These are phyloP conservation scores for Catamblyrhynchus diadema DNA, from an alignment of 2,797 vertebrate species.

Conservation along the genomic window DNA sequence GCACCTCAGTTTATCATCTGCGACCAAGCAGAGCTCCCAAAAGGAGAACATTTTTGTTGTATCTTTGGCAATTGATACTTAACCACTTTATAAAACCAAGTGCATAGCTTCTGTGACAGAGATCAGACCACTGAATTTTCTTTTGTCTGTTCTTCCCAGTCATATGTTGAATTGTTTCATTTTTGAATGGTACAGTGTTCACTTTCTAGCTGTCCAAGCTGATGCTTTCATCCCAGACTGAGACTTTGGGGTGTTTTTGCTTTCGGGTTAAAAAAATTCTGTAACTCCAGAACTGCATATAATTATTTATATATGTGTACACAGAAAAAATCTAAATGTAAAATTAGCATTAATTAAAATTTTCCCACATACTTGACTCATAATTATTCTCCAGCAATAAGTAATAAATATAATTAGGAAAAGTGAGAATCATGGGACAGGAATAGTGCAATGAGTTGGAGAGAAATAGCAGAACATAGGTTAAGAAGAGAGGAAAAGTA, in stretches of 20 bases:
- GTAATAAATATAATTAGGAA: conserved; percentile 50
- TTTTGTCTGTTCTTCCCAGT: background rate
- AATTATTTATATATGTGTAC: conserved; percentile 18
- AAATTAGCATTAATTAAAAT: conserved; percentile 53
- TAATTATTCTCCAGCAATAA: conserved; percentile 45
- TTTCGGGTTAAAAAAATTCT: background rate
- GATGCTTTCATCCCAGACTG: background rate
- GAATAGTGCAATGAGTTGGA: conserved; percentile 20
- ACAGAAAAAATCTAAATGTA: conserved; percentile 18
- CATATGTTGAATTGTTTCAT: background rate
- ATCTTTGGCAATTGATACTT: background rate
- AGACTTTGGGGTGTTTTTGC: background rate
- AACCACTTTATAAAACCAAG: background rate
- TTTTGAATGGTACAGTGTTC: background rate
- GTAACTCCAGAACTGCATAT: background rate
- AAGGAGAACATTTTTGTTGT: background rate
- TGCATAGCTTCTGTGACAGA: background rate
- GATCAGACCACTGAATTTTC: background rate
- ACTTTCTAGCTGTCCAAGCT: background rate
- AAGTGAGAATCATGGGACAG: background rate
- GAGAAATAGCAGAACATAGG: background rate
- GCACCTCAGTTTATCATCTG: background rate
- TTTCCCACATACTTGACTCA: conserved; percentile 31
- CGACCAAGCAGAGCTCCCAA: accelerated
- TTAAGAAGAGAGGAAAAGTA: background rate